These are phyloP conservation scores for Pomacea maculata DNA, from an alignment of 1,140 invertebrate species.

Conservation along the genomic window DNA sequence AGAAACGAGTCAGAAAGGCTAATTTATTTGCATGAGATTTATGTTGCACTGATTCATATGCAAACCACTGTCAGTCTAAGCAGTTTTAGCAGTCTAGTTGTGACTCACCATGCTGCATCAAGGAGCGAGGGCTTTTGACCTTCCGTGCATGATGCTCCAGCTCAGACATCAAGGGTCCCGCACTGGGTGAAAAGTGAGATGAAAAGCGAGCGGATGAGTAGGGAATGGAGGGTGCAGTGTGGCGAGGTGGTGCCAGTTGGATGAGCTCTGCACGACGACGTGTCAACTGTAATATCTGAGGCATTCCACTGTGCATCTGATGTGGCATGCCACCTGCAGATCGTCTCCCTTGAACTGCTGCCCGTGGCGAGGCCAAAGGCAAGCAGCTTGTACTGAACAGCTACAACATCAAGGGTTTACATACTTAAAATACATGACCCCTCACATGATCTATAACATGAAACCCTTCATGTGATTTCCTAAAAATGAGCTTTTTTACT, in stretches of 20 bases:
- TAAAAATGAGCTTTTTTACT: too few species aligned
- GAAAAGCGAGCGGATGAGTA: constrained; percentile 29
- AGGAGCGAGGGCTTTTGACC: constrained; percentile 49
- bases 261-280: constrained; percentile 44
- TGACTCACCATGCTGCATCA: constrained; percentile 54
- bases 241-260: constrained; percentile 44
- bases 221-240: constrained; percentile 59
- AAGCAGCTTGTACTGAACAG: neutral
- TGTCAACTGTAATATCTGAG: constrained; percentile 46
- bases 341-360: constrained; percentile 39
- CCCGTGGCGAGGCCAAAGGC: neutral
- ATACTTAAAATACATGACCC: too few species aligned
- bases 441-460: neutral
- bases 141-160: constrained; percentile 57
- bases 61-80: too few species aligned
- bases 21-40: too few species aligned
- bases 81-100: too few species aligned
- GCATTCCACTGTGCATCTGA: constrained; percentile 32
- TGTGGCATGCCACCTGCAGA: constrained; percentile 54
- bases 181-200: neutral
- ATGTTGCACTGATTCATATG: too few species aligned
- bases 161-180: constrained; percentile 30
- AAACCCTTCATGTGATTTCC: neutral
- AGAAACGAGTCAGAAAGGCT: too few species aligned
- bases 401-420: neutral